Evolutionary conservation across 1,140 invertebrate genomes (phyloP).

Genomic region (Ceratina australensis): DNA sequence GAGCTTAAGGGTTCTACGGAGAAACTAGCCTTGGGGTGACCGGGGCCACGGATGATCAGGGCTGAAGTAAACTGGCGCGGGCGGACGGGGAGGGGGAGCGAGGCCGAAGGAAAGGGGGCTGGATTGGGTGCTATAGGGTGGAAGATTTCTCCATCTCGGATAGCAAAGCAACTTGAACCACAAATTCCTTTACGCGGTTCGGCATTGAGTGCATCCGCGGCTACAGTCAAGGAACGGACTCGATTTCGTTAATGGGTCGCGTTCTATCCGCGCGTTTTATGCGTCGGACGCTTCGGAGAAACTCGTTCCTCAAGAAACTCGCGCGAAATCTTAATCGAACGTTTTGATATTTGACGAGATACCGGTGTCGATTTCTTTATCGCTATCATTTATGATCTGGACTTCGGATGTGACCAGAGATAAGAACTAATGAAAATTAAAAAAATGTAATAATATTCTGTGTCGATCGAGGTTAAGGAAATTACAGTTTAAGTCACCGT

Average conservation of each 20-base stretch:
- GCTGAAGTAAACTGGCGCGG: slow-evolving; percentile 63
- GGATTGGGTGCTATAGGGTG: slow-evolving; percentile 52
- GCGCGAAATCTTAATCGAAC: no score
- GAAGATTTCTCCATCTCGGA: slow-evolving; percentile 63
- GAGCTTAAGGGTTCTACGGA: slow-evolving; percentile 69
- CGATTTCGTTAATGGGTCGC: slow-evolving; percentile 66
- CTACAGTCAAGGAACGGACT: slow-evolving; percentile 58
- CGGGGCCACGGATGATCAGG: slow-evolving; percentile 67
- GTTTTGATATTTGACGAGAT: no score
- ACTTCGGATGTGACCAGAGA: no score
- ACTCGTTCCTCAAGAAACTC: slow-evolving; percentile 33
- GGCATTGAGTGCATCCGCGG: slow-evolving; percentile 55
- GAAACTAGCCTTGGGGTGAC: slow-evolving; percentile 68
- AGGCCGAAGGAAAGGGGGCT: slow-evolving; percentile 37
- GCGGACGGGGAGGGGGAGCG: slow-evolving; percentile 8
- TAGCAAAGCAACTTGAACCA: slow-evolving; percentile 66
- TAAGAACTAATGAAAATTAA: no score
- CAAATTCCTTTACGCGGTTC: slow-evolving; percentile 69
- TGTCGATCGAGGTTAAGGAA: no score
- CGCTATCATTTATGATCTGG: no score
- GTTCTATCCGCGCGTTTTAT: slow-evolving; percentile 54
- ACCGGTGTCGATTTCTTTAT: no score
- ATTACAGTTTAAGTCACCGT: neutral
- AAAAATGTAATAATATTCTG: no score
- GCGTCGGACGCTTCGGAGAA: slow-evolving; percentile 2